Percentiles rank a stretch among this genome's conserved stretches.
phyloP scores from a whole-genome alignment of 2,797 vertebrate species.

The Acrossocheilus wenchowensis region DNA sequence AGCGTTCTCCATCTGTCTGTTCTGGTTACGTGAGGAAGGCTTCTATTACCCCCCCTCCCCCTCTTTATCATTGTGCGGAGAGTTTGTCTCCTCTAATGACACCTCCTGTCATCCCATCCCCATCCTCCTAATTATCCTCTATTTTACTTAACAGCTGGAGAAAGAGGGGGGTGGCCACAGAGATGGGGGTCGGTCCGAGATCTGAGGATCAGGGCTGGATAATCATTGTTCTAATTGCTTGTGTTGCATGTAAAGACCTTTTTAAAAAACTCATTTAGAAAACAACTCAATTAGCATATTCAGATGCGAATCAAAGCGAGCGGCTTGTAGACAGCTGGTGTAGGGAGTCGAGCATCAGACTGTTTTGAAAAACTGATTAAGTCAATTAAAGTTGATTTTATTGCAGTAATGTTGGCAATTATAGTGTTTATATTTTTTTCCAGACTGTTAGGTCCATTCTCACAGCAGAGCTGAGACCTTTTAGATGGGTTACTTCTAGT shows the following conservation, averaged over 20 bases:
- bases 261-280: constrained; percentile 29
- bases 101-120: constrained; percentile 56
- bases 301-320: constrained; percentile 30
- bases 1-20: constrained; percentile 30
- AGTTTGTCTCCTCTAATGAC: constrained; percentile 59
- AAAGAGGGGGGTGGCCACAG: constrained; percentile 8
- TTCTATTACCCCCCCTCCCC: constrained; percentile 15
- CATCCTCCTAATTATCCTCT: constrained; percentile 64
- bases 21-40: constrained; percentile 26
- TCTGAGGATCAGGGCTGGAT: constrained; percentile 40
- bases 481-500: background rate
- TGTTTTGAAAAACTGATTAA: constrained; percentile 54
- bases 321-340: constrained; percentile 58
- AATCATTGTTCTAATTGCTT: constrained; percentile 55
- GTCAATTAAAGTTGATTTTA: constrained; percentile 58
- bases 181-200: constrained; percentile 47
- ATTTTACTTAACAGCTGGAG: constrained; percentile 59
- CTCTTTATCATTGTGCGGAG: constrained; percentile 29
- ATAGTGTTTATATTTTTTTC: constrained; percentile 19
- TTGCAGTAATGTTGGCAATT: constrained; percentile 51
- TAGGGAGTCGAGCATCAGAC: constrained; percentile 45
- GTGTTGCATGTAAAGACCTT: constrained; percentile 38
- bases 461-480: background rate
- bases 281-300: constrained; percentile 54
- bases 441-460: background rate